A percentile compares a stretch with the other conserved stretches of the same genome.
Conservation (phyloP, 2,113 vertebrate species). For the Gobiocypris rarus region DNA sequence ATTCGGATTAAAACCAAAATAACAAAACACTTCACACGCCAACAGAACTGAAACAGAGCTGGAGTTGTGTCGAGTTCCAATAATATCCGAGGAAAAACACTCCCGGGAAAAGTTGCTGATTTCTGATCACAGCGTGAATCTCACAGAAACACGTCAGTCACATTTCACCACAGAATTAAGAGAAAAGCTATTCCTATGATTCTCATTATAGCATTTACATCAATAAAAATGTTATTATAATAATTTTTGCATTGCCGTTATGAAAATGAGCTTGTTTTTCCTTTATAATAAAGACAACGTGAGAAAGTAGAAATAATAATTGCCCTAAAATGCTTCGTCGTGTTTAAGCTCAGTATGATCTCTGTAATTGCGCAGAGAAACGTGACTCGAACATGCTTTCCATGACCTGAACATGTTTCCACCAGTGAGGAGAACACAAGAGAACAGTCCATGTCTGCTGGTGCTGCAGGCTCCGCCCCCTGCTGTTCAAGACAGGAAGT, state of each 20-base stretch:
- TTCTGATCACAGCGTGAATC: neutral
- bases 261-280: neutral
- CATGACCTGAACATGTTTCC: neutral
- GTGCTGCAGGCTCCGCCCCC: neutral
- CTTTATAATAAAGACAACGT: neutral
- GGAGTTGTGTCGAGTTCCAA: neutral
- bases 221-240: neutral
- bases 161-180: neutral
- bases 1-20: neutral
- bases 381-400: neutral
- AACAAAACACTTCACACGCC: neutral
- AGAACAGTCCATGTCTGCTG: constrained; percentile 6
- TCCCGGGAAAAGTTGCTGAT: neutral
- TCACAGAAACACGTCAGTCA: neutral
- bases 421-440: neutral
- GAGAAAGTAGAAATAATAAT: no score
- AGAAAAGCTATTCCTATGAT: no score
- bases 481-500: neutral
- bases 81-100: neutral
- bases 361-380: neutral
- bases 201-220: neutral
- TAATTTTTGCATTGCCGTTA: neutral
- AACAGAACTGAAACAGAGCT: neutral
- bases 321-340: neutral
- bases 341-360: neutral